Evolutionary conservation across 2,113 vertebrate species (phyloP).

Genomic region (Varanus komodoensis): DNA sequence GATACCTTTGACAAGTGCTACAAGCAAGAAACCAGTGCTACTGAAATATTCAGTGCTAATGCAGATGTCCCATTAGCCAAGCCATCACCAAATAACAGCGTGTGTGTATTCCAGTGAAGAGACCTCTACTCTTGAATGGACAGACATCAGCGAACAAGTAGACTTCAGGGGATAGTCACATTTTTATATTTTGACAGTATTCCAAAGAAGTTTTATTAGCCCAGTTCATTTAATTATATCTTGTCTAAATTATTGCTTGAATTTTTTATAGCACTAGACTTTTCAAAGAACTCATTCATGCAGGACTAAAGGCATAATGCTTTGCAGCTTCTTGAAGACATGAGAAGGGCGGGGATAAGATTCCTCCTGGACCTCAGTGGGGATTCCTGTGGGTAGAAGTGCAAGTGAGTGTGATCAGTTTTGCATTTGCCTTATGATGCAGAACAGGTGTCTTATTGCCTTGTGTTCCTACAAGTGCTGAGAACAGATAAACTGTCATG

Average conservation of each 20-base stretch:
- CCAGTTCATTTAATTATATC: conserved; percentile 68
- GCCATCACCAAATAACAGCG: conserved; percentile 45
- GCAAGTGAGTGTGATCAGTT: conserved; percentile 39
- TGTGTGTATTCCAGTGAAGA: conserved; percentile 19
- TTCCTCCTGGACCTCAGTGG: conserved; percentile 32
- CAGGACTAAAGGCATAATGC: conserved; percentile 39
- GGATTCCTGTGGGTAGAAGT: conserved; percentile 39
- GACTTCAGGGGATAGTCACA: neutral
- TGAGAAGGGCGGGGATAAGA: conserved; percentile 34
- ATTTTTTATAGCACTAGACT: conserved; percentile 56
- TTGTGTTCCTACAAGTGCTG: conserved; percentile 42
- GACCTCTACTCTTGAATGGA: conserved; percentile 32
- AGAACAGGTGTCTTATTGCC: conserved; percentile 28
- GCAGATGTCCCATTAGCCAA: neutral
- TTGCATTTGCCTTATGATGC: conserved; percentile 33
- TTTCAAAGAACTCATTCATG: conserved; percentile 56
- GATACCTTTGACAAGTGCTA: conserved; percentile 41
- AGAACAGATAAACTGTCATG: conserved; percentile 18
- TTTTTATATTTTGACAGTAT: conserved; percentile 52
- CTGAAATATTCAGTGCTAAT: conserved; percentile 59
- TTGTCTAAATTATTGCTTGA: conserved; percentile 66
- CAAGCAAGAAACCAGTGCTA: conserved; percentile 36
- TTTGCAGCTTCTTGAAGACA: conserved; percentile 20
- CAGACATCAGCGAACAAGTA: conserved; percentile 25
- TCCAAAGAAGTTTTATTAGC: conserved; percentile 60